Percentiles rank a stretch among this genome's conserved stretches.
Evolutionary conservation across 2,888 invertebrate genomes (phyloP).

Genomic region (Gonocerus acuteangulatus): DNA sequence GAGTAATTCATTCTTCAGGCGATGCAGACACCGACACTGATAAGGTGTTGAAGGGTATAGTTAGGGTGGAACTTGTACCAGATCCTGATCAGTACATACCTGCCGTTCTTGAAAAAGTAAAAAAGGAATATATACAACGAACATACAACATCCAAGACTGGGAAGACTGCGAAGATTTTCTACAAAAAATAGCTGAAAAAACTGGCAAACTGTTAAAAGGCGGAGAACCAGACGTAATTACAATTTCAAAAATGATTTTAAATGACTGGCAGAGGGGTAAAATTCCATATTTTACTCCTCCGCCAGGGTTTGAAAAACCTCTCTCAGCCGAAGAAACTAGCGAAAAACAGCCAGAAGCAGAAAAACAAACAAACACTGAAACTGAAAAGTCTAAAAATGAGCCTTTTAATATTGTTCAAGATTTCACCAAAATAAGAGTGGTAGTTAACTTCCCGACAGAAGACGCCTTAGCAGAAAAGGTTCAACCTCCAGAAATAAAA

Average conservation of each 20-base stretch:
- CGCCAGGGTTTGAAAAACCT: conserved; percentile 66
- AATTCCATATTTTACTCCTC: conserved; percentile 86
- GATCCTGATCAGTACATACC: conserved; percentile 92
- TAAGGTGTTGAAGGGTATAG: conserved; percentile 94
- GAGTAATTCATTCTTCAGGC: conserved; percentile 93
- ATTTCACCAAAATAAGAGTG: conserved; percentile 72
- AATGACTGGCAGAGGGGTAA: conserved; percentile 99
- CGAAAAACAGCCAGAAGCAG: conserved; percentile 40
- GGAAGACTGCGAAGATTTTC: conserved; percentile 74
- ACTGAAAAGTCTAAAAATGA: conserved; percentile 30
- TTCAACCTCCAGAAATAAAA: conserved; percentile 29
- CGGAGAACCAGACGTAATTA: conserved; percentile 89
- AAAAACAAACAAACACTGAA: conserved; percentile 42
- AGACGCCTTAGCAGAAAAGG: conserved; percentile 42
- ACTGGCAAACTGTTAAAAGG: conserved; percentile 88
- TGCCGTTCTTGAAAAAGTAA: conserved; percentile 76
- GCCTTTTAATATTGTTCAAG: conserved; percentile 61
- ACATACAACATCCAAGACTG: conserved; percentile 85
- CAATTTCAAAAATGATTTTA: conserved; percentile 86
- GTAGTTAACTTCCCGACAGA: conserved; percentile 58
- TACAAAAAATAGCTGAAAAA: conserved; percentile 80
- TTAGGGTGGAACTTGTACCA: conserved; percentile 87
- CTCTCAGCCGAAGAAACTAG: conserved; percentile 22
- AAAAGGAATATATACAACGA: conserved; percentile 77
- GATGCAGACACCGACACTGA: conserved; percentile 93